phyloP scores from a whole-genome alignment of 1,140 invertebrate genomes.

The Scaptodrosophila lebanonensis region DNA sequence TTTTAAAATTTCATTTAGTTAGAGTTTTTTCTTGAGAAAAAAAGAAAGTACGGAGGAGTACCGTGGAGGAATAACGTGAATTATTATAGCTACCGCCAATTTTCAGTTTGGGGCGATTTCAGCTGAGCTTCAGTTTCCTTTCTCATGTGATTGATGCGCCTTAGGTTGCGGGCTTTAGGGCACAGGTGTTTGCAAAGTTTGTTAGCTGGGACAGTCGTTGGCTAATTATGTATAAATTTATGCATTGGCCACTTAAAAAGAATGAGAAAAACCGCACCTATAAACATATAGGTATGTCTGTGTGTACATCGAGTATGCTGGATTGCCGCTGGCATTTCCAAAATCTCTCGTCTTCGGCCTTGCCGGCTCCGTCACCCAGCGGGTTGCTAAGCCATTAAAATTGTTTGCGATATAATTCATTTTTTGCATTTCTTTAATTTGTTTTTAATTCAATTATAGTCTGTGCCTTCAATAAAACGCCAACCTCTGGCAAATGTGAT shows the following conservation, averaged over 20 bases:
- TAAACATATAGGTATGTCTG: too few relatives aligned
- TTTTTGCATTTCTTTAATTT: slow-evolving; percentile 62
- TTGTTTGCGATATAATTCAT: slow-evolving; percentile 24
- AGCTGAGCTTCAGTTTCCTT: slow-evolving; percentile 6
- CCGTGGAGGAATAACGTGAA: too few relatives aligned
- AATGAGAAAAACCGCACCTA: not conserved
- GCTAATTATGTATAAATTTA: slow-evolving; percentile 44
- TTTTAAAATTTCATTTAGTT: too few relatives aligned
- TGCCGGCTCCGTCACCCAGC: too few relatives aligned
- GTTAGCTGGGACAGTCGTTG: slow-evolving; percentile 27
- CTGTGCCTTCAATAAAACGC: slow-evolving; percentile 53
- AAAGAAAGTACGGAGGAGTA: too few relatives aligned
- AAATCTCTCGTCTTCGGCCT: too few relatives aligned
- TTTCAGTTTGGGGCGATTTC: too few relatives aligned
- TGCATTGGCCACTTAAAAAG: not conserved
- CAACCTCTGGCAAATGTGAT: too few relatives aligned
- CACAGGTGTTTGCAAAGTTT: slow-evolving; percentile 41
- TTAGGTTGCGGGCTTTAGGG: not conserved
- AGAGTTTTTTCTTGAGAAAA: too few relatives aligned
- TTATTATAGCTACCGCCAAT: too few relatives aligned
- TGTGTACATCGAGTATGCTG: too few relatives aligned
- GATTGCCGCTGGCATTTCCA: too few relatives aligned
- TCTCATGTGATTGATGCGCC: slow-evolving; percentile 43
- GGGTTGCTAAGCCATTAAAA: not conserved
- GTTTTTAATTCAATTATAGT: slow-evolving; percentile 74